A percentile compares a stretch with the other conserved stretches of the same genome.
phyloP scores from a whole-genome alignment of 30 jellyfish, hydroid and myxozoan genomes.

The Aurelia aurita complex sp. Pacific region DNA sequence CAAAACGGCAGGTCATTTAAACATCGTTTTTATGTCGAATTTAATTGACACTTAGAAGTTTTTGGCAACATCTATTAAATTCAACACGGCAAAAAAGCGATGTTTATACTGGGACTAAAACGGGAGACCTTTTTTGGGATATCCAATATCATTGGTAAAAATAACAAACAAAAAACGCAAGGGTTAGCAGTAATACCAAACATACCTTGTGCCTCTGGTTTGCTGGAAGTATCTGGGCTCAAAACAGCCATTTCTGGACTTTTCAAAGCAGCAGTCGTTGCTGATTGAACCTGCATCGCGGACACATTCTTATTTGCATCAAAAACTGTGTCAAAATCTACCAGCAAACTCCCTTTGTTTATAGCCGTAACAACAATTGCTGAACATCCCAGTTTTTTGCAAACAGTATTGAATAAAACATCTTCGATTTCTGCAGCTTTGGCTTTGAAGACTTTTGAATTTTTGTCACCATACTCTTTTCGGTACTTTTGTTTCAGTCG shows the following conservation, averaged over 20 bases:
- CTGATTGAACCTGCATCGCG: constrained; percentile 3
- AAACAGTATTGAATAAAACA: constrained; percentile 23
- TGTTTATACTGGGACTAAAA: no score
- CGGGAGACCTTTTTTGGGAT: no score
- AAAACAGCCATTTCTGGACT: constrained; percentile 32
- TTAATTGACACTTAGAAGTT: no score
- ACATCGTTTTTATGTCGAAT: no score
- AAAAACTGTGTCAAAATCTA: constrained; percentile 51
- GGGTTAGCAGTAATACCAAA: no score
- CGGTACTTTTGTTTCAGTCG: constrained; percentile 57
- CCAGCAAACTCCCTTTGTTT: constrained; percentile 48
- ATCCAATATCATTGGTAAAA: no score
- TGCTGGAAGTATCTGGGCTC: constrained; percentile 16
- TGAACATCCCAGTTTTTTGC: constrained; percentile 48
- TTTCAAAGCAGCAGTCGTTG: constrained; percentile 28
- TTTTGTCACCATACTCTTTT: constrained; percentile 43
- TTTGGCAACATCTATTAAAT: no score
- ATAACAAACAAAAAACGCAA: no score
- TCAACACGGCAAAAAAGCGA: no score
- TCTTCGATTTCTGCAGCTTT: constrained; percentile 49
- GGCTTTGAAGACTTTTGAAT: constrained; percentile 30
- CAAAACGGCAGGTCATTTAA: no score
- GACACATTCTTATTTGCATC: constrained; percentile 15
- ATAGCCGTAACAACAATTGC: constrained; percentile 44
- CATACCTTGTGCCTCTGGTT: no score